Evolutionary conservation across 2,888 invertebrate species (phyloP), one percentile per base, ranked within the genome.

Genomic region (Anthoptus insignis): DNA sequence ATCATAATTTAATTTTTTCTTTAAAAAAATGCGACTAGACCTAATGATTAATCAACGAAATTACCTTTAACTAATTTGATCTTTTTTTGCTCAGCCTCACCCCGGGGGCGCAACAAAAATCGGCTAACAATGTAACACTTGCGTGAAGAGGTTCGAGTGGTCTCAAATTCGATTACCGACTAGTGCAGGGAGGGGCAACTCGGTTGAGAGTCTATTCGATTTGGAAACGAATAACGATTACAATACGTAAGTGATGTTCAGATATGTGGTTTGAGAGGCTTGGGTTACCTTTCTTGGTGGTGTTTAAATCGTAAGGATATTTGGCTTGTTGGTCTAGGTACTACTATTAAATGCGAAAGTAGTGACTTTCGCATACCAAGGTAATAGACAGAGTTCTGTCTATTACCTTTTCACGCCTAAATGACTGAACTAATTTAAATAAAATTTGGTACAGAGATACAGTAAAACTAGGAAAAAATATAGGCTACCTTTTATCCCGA

Each of bases 71-170:
- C 3, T 42, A 42, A 42, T 19, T 19, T 21, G 42, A 19, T 6
- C 9, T 9, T 8, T 42, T 42, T 42, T 42, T 19, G 8, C 16
- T 16, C 39, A 34, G 19, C 8, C 6, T 13, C 87, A 73, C 66
- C 78, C 81, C 73, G 74, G 77, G 71, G 81, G 71, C 70, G 59
- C 80, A 29, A 45, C 87, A 86, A 89, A 88, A 89, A 88, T 87
- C 86, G 83, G 83, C 88, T 88, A 91, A 91, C 91, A 90, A 90
- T 84, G 91, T 90, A 90, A 89, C 91, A 87, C 89, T 89, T 76
- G 77, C 78, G 83, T 87, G 81, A 81, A 88, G 89, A 87, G 88
- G 80, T 82, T 81, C 87, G 88, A 91, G 91, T 91, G 91, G 89
- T 88, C 89, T 84, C 80, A 79, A 81, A 92, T 89, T 91, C 91